These are phyloP conservation scores for Matsumyia berberina DNA, from an alignment of 2,888 invertebrate genomes.

Conservation along the genomic window DNA sequence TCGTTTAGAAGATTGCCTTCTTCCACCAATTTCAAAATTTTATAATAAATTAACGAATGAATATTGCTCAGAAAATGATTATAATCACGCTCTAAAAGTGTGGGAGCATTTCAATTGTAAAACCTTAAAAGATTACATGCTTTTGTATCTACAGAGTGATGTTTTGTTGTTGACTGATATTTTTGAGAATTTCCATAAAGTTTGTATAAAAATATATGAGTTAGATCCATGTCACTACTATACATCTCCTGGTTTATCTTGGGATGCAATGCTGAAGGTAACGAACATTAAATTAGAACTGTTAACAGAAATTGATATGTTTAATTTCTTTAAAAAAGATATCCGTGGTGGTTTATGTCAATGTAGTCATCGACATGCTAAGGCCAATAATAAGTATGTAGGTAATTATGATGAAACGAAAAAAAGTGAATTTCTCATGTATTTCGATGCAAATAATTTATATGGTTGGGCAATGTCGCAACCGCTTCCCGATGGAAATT, in stretches of 20 bases:
- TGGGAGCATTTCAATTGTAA: slow-evolving; percentile 79
- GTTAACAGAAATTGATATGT: slow-evolving; percentile 80
- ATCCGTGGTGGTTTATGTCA: slow-evolving; percentile 59
- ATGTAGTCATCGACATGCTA: slow-evolving; percentile 47
- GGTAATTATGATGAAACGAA: slow-evolving; percentile 30
- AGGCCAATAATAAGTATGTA: slow-evolving; percentile 64
- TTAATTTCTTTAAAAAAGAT: slow-evolving; percentile 78
- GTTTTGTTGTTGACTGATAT: slow-evolving; percentile 79
- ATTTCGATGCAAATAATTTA: slow-evolving; percentile 77
- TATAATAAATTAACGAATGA: slow-evolving; percentile 75
- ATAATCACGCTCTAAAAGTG: slow-evolving; percentile 79
- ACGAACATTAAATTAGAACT: slow-evolving; percentile 78
- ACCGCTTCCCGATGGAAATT: slow-evolving; percentile 77
- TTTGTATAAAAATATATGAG: slow-evolving; percentile 74
- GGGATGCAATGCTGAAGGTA: slow-evolving; percentile 80
- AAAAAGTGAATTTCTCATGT: slow-evolving; percentile 44
- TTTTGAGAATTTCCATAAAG: slow-evolving; percentile 79
- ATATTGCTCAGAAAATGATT: slow-evolving; percentile 77
- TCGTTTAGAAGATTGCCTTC: slow-evolving; percentile 64
- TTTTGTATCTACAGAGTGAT: slow-evolving; percentile 78
- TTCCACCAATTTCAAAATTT: slow-evolving; percentile 71
- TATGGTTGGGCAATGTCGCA: slow-evolving; percentile 77
- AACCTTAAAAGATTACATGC: slow-evolving; percentile 79
- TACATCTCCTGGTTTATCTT: slow-evolving; percentile 80
- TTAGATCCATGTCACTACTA: slow-evolving; percentile 80